Evolutionary conservation across 2,113 vertebrate species (phyloP).

Genomic region (Phodopus roborovskii): DNA sequence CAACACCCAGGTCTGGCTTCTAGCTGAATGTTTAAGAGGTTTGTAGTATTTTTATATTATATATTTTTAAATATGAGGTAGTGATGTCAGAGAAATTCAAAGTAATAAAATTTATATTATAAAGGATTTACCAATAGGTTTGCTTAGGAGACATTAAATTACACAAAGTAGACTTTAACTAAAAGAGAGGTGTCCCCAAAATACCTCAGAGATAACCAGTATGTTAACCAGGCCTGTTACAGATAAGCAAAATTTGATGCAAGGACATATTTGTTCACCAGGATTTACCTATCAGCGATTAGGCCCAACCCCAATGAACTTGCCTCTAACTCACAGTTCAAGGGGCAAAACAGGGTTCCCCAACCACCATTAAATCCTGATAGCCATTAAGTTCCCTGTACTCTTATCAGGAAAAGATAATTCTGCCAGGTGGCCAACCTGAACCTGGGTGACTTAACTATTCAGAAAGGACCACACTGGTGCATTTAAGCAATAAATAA

Average conservation of each 20-base stretch:
- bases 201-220: neutral
- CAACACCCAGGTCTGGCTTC: neutral
- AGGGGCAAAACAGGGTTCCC: neutral
- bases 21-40: neutral
- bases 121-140: neutral
- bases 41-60: neutral
- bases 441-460: neutral
- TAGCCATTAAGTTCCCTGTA: neutral
- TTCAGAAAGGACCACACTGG: neutral
- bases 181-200: neutral
- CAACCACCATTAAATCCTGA: neutral
- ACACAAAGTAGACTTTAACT: neutral
- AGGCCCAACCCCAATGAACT: neutral
- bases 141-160: neutral
- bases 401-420: neutral
- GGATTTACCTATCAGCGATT: neutral
- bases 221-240: no score
- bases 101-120: neutral
- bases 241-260: neutral
- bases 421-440: no score
- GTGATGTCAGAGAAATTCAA: neutral
- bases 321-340: neutral
- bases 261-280: neutral
- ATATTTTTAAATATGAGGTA: neutral
- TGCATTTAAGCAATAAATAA: neutral